These are phyloP conservation scores for Rotaria macrura DNA, from an alignment of 2,888 invertebrate genomes.

Conservation along the genomic window DNA sequence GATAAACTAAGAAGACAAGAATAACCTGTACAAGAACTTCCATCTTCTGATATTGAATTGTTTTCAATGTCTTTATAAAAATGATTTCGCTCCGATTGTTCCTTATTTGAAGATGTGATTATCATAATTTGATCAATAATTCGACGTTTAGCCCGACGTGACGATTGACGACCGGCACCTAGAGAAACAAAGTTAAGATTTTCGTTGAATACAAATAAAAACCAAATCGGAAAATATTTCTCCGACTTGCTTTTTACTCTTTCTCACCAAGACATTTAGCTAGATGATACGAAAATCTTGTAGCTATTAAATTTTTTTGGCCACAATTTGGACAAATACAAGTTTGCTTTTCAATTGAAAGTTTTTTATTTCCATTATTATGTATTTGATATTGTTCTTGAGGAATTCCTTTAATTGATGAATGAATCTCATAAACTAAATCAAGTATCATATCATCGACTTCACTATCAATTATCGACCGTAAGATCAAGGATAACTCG, in stretches of 20 bases:
- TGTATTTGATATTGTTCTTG: background rate
- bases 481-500: background rate
- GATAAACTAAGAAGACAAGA: no score
- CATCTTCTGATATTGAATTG: background rate
- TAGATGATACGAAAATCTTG: slow-evolving; percentile 2
- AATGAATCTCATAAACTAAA: background rate
- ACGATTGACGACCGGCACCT: background rate
- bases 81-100: background rate
- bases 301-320: background rate
- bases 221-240: no score
- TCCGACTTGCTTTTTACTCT: background rate
- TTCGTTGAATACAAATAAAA: background rate
- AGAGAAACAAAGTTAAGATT: background rate
- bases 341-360: background rate
- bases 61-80: background rate
- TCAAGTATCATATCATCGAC: background rate
- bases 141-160: background rate
- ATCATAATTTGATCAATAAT: background rate
- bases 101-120: background rate
- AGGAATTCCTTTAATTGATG: background rate
- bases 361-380: background rate
- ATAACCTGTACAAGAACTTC: slow-evolving; percentile 19
- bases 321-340: slow-evolving; percentile 1
- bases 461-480: background rate
- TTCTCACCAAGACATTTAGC: slow-evolving; percentile 12